phyloP scores from a whole-genome alignment of 2,113 vertebrate species.

The Saimiri boliviensis region DNA sequence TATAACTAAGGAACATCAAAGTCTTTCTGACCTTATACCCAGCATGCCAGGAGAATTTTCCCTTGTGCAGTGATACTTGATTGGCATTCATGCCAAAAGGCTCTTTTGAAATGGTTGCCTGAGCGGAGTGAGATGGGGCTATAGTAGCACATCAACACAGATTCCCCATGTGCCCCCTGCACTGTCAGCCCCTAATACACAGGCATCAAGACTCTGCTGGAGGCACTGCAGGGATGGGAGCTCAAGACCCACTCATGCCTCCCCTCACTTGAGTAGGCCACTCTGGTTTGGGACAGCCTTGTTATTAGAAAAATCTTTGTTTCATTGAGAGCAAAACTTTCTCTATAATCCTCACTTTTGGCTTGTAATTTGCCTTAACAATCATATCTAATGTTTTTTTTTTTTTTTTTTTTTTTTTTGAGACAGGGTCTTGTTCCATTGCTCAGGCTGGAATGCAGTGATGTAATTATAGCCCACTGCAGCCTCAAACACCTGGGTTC shows the following conservation, averaged over 20 bases:
- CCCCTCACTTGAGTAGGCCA: not conserved
- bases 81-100: not conserved
- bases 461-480: too few relatives aligned
- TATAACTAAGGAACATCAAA: not conserved
- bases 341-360: not conserved
- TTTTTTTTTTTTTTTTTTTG: too few relatives aligned
- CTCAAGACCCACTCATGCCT: not conserved
- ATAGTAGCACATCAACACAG: not conserved
- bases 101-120: not conserved
- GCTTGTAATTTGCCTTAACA: not conserved
- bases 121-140: not conserved
- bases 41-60: not conserved
- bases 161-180: not conserved
- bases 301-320: not conserved
- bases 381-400: too few relatives aligned
- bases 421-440: too few relatives aligned
- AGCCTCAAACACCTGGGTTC: too few relatives aligned
- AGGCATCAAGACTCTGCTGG: accelerated
- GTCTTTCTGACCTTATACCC: not conserved
- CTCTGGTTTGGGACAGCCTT: not conserved
- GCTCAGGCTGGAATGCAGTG: too few relatives aligned
- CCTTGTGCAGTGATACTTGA: not conserved
- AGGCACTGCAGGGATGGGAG: not conserved
- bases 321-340: not conserved
- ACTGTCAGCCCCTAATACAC: not conserved